A percentile compares a stretch with the other conserved stretches of the same genome.
Conservation (phyloP, 1,140 invertebrate genomes). For the Dreissena polymorpha region DNA sequence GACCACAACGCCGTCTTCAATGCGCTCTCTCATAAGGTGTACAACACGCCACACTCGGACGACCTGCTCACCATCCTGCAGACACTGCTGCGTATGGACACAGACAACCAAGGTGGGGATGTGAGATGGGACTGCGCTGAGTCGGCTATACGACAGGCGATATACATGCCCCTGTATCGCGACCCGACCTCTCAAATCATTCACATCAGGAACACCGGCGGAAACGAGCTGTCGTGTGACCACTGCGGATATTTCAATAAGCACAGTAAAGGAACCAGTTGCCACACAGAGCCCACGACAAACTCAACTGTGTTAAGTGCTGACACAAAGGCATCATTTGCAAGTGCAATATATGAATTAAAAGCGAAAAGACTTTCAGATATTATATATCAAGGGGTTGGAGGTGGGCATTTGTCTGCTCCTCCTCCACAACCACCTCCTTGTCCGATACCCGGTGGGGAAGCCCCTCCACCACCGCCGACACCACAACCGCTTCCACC, state of each 20-base stretch:
- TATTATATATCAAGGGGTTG: not conserved
- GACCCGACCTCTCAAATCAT: not conserved
- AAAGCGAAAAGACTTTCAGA: conserved; percentile 11
- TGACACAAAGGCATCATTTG: conserved; percentile 34
- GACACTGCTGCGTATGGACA: conserved; percentile 93
- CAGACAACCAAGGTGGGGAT: conserved; percentile 85
- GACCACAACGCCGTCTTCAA: too few relatives aligned
- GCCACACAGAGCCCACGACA: not conserved
- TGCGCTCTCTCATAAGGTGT: too few relatives aligned
- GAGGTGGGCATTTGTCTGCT: not conserved
- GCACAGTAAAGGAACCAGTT: not conserved
- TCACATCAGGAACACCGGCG: too few relatives aligned
- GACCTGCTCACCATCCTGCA: conserved; percentile 95
- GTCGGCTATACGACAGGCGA: conserved; percentile 43
- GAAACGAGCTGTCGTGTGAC: conserved; percentile 39
- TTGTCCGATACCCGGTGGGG: not conserved
- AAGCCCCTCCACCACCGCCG: conserved; percentile 1
- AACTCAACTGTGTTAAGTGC: not conserved
- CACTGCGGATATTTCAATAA: conserved; percentile 25
- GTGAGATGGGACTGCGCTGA: conserved; percentile 54
- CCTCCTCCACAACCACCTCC: conserved; percentile 14
- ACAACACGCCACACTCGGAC: conserved; percentile 95
- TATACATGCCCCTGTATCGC: conserved; percentile 46
- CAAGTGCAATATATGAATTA: conserved; percentile 32
- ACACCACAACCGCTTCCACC: conserved; percentile 14